Percentiles rank a stretch among this genome's conserved stretches.
phyloP scores from a whole-genome alignment of 2,888 invertebrate species.

The Brachyptera risi region DNA sequence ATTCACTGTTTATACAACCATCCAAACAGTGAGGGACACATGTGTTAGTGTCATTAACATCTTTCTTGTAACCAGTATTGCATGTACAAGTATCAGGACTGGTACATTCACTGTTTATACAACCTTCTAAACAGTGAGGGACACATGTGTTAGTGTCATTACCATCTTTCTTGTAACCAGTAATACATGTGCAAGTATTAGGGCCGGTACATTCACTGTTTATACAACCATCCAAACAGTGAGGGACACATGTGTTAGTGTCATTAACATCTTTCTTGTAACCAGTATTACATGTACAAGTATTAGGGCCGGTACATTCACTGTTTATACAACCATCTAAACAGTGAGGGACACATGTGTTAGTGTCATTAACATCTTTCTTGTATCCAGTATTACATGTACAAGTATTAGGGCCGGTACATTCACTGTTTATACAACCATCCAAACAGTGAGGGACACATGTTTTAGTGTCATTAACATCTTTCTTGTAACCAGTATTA shows the following conservation, averaged over 20 bases:
- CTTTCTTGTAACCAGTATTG: neutral
- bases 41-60: constrained; percentile 9
- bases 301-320: constrained; percentile 39
- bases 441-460: constrained; percentile 19
- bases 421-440: constrained; percentile 7
- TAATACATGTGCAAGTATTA: neutral
- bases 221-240: constrained; percentile 39
- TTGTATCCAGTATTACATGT: constrained; percentile 7
- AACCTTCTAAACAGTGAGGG: constrained; percentile 37
- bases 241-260: constrained; percentile 41
- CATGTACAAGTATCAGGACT: constrained; percentile 49
- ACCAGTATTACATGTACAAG: constrained; percentile 33
- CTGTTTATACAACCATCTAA: constrained; percentile 48
- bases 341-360: constrained; percentile 59
- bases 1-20: constrained; percentile 25
- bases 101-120: constrained; percentile 50
- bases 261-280: constrained; percentile 31
- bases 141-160: constrained; percentile 36
- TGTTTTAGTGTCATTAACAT: neutral
- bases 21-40: constrained; percentile 22
- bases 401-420: constrained; percentile 12
- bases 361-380: constrained; percentile 24
- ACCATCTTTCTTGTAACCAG: neutral
- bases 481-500: neutral
- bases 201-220: constrained; percentile 33